Base-by-base conservation (phyloP, 2,888 invertebrate species). In the Buathra laborator region DNA sequence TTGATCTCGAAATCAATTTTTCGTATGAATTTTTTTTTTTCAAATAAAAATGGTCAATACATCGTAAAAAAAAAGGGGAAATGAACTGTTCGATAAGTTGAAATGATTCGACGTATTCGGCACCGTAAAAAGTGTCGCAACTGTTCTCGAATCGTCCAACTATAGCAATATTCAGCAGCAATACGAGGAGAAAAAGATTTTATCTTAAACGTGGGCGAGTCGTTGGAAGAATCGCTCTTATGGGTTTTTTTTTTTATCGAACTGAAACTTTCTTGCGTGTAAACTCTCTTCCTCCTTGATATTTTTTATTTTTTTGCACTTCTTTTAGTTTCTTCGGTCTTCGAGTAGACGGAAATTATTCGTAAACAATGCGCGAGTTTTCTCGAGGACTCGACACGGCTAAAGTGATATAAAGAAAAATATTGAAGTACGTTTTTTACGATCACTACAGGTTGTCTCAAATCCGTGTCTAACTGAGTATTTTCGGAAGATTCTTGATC, bases 361-460 rank as follows among this genome's bases (percentile, higher is more conserved):
- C 67, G 53, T 77, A 67, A 56, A 68, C 56, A 68, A 68, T 77
- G 44, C 43, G 10, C 77, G 44, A 16, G 56, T 56, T 77, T 67
- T 77, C 51, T 24, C 44, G 77, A 32, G 67, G 77, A 67, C 3
- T 43, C 9, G n/a, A 19, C 56, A 67, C 24, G n/a, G 67, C 51
- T 51, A 29, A 32, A 48, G 12, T 16, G 64, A 75, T 24, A 43
- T 10, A 24, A 43, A 19, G 67, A 67, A 53, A 44, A 67, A 68
- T 67, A 51, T 66, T 53, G n/a, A 51, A 66, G 66, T 66, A 51
- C 37, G 37, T 56, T 19, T 19, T 75, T 51, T 12, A 7, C 37
- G 37, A 64, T 37, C 37, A 48, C 14, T 74, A 48, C 29, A 46
- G 12, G 48, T 46, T 62, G 46, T n/a, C 64, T 32, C 12, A 12